Base-by-base conservation (phyloP, 2,888 invertebrate species). In the Gymnocheta viridis region DNA sequence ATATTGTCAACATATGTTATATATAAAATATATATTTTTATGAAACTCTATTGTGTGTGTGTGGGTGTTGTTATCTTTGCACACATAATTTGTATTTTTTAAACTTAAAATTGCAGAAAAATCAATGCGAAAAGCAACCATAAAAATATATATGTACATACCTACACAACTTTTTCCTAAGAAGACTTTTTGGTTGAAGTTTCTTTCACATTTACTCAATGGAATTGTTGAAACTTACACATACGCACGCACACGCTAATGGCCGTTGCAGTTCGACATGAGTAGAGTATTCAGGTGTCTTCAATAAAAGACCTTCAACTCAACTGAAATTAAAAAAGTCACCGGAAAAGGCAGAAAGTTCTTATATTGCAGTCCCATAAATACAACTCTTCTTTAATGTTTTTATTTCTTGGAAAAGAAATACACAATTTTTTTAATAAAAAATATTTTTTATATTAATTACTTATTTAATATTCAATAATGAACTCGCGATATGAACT, bases 281-380 rank as follows among this genome's bases (percentile, higher is more conserved):
- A 62, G 1, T 27, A 29, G 29, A 66, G 6, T 49, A 7, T 22
- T 56, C 70, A 69, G 70, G 70, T 56, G 70, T 27, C 54, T 38
- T 22, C 17, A 69, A 19, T 9, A 38, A 41, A 38, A 54, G 69
- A 41, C 54, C 38, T 38, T 54, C 54, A 41, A 54, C 17, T 27
- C 17, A 17, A 70, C n/a, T 54, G 6, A n/a, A 47, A 64, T 12
- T n/a, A 24, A 27, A 38, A 22, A 70, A 70, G 29, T n/a, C 24
- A 56, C 19, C 41, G 54, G 27, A 70, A 70, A 56, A 17, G 54
- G 69, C 54, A 69, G 51, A 24, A 69, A 69, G 69, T 49, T 69
- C n/a, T 51, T 51, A 19, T 32, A 32, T 38, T 14, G 6, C n/a
- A 27, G 27, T 12, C 51, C 27, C 1, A 14, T 14, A 27, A 27